phyloP scores from a whole-genome alignment of 2,888 invertebrate species.

The Ochropleura plecta region DNA sequence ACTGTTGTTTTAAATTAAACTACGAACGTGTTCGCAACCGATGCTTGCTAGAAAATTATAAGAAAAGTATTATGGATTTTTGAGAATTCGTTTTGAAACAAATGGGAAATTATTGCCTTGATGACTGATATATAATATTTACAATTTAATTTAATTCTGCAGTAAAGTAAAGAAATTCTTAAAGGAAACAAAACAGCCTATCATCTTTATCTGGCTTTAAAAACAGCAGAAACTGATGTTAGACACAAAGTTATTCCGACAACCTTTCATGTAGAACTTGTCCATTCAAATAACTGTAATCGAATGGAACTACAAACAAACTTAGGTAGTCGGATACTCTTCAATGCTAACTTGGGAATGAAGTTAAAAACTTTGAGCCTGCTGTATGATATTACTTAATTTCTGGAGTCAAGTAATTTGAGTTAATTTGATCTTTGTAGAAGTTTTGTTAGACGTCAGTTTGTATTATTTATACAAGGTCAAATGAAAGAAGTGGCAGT shows the following conservation, averaged over 20 bases:
- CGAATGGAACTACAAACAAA: slow-evolving; percentile 46
- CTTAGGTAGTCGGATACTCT: slow-evolving; percentile 38
- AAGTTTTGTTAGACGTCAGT: slow-evolving; percentile 2
- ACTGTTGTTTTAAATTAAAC: not conserved
- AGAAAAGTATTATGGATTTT: not conserved
- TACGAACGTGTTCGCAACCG: not conserved
- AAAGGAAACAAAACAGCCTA: not conserved
- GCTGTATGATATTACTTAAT: slow-evolving; percentile 41
- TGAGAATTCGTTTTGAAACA: not conserved
- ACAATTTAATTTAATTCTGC: not conserved
- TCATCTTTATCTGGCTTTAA: not conserved
- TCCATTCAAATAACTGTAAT: slow-evolving; percentile 45
- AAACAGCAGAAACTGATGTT: slow-evolving; percentile 7
- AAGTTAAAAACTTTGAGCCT: slow-evolving; percentile 36
- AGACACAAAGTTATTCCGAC: slow-evolving; percentile 27
- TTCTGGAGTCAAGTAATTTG: slow-evolving; percentile 33
- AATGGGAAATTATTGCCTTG: not conserved
- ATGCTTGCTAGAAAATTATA: not conserved
- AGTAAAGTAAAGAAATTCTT: not conserved
- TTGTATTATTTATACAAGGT: not conserved
- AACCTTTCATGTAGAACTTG: slow-evolving; percentile 37
- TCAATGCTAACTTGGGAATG: slow-evolving; percentile 41
- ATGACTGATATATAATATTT: not conserved
- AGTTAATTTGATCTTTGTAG: slow-evolving; percentile 17
- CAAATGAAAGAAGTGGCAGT: too few species aligned